A percentile compares a stretch with the other conserved stretches of the same genome.
Conservation (phyloP, 1,140 invertebrate species). For the Atta colombica region DNA sequence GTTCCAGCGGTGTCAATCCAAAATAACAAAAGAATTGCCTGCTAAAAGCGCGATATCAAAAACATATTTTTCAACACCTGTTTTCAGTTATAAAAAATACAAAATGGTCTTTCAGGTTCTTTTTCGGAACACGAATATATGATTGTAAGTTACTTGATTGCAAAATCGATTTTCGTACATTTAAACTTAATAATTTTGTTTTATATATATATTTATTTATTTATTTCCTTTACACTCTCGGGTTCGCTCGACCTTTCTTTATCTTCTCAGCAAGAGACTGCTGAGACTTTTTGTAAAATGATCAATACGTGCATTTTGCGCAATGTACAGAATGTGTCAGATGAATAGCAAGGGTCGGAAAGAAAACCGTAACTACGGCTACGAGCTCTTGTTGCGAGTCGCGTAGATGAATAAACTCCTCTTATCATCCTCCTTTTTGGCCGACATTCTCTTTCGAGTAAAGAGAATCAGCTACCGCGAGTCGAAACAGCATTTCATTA, state of each 20-base stretch:
- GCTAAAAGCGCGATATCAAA: neutral
- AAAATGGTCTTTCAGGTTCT: neutral
- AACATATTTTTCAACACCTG: too few relatives aligned
- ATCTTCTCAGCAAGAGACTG: neutral
- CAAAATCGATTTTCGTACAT: neutral
- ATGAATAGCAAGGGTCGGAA: neutral
- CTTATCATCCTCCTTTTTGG: constrained; percentile 24
- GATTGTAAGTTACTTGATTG: neutral
- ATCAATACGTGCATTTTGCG: constrained; percentile 7
- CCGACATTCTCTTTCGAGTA: constrained; percentile 20
- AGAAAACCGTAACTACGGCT: constrained; percentile 10
- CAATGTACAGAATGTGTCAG: neutral
- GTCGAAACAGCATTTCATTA: constrained; percentile 56
- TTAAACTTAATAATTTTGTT: constrained; percentile 9
- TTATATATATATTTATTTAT: neutral
- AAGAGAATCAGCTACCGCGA: constrained; percentile 22
- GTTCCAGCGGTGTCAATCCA: neutral
- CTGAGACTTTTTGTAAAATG: neutral
- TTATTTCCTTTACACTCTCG: neutral
- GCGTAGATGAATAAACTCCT: constrained; percentile 18
- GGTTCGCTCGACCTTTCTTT: neutral
- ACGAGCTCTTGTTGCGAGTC: constrained; percentile 50
- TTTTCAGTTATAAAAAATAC: neutral
- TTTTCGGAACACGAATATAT: neutral
- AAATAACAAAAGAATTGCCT: neutral